A percentile compares a stretch with the other conserved stretches of the same genome.
These are phyloP conservation scores for Gymnorhina tibicen DNA, from an alignment of 2,113 vertebrate species.

Conservation along the genomic window DNA sequence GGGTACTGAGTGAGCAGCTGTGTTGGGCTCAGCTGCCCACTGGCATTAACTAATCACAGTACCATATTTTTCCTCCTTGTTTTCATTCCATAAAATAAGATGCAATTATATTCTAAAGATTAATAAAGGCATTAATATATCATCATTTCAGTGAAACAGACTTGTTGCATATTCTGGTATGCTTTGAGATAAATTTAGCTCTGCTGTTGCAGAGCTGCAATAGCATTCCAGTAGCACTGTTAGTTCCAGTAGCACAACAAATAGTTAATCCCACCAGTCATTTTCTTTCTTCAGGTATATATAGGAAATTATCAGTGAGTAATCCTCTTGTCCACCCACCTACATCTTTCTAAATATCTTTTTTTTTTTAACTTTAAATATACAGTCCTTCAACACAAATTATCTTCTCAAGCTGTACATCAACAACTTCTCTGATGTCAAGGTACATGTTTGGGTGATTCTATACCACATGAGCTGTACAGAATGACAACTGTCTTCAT, in stretches of 20 bases:
- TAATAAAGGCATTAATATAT: background rate
- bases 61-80: background rate
- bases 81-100: background rate
- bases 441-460: background rate
- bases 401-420: background rate
- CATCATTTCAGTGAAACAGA: background rate
- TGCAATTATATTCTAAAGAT: background rate
- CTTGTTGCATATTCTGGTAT: background rate
- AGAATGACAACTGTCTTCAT: background rate
- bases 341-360: background rate
- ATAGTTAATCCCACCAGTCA: background rate
- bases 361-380: background rate
- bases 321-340: background rate
- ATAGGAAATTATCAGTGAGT: background rate
- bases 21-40: background rate
- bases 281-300: background rate
- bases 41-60: background rate
- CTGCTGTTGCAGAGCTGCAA: background rate
- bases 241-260: background rate
- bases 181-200: background rate
- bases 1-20: rapidly evolving
- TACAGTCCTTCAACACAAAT: background rate
- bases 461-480: background rate
- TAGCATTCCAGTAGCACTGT: background rate
- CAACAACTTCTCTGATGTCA: background rate